phyloP scores from a whole-genome alignment of 2,797 vertebrate species.

The Clangula hyemalis region DNA sequence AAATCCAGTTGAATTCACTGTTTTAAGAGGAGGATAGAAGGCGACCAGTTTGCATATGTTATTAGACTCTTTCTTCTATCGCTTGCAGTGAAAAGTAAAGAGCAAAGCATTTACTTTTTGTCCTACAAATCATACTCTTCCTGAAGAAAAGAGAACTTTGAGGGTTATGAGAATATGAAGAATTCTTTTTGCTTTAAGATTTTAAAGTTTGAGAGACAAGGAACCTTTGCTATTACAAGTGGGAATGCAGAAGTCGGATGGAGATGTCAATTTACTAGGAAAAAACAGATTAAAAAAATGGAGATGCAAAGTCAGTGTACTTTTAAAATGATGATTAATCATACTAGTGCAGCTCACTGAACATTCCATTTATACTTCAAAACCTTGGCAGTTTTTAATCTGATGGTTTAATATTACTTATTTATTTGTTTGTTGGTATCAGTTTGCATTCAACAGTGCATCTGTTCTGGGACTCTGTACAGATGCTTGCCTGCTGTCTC shows the following conservation, averaged over 20 bases:
- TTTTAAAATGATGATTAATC: constrained; percentile 49
- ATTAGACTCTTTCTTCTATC: not conserved
- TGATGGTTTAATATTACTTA: constrained; percentile 15
- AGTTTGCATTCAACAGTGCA: constrained; percentile 13
- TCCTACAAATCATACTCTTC: not conserved
- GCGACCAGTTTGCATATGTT: not conserved
- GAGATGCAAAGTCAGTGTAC: not conserved
- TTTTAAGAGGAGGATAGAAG: constrained; percentile 23
- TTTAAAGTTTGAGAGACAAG: constrained; percentile 11
- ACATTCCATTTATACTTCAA: constrained; percentile 34
- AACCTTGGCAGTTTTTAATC: constrained; percentile 28
- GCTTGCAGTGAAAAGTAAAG: not conserved
- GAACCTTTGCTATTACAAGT: not conserved
- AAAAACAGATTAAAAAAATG: not conserved
- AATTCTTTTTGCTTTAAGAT: constrained; percentile 2
- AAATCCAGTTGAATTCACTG: constrained; percentile 41
- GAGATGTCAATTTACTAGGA: not conserved
- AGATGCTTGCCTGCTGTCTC: constrained; percentile 27
- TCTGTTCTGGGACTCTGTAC: constrained; percentile 36
- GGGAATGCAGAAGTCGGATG: not conserved
- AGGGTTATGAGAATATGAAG: not conserved
- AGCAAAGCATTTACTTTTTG: not conserved
- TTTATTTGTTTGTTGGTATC: constrained; percentile 7
- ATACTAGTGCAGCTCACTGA: not conserved
- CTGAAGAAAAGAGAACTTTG: not conserved